phyloP scores from a whole-genome alignment of 1,140 invertebrate species.

The Hyphantria cunea region DNA sequence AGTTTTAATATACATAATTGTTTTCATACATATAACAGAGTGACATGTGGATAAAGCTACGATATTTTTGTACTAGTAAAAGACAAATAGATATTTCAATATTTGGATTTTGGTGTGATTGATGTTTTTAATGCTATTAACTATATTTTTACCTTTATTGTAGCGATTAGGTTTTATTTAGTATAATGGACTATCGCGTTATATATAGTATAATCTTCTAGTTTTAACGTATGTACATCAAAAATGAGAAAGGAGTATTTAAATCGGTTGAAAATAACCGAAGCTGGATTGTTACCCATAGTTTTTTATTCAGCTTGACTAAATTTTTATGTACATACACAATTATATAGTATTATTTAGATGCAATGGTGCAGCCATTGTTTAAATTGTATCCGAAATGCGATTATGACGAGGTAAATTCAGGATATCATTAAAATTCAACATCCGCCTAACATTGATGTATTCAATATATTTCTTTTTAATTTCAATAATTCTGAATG shows the following conservation, averaged over 20 bases:
- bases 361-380: slow-evolving; percentile 17
- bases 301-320: slow-evolving; percentile 30
- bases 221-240: slow-evolving; percentile 54
- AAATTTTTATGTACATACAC: slow-evolving; percentile 30
- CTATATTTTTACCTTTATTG: slow-evolving; percentile 43
- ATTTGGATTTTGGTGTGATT: slow-evolving; percentile 36
- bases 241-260: slow-evolving; percentile 46
- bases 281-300: slow-evolving; percentile 62
- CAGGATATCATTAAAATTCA: slow-evolving; percentile 32
- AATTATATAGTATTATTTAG: slow-evolving; percentile 29
- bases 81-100: slow-evolving; percentile 52
- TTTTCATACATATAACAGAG: slow-evolving; percentile 28
- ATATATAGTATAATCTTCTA: slow-evolving; percentile 56
- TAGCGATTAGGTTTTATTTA: slow-evolving; percentile 42
- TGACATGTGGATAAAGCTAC: slow-evolving; percentile 46
- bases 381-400: slow-evolving; percentile 17
- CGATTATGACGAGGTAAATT: slow-evolving; percentile 13
- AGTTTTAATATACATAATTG: slow-evolving; percentile 6
- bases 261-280: slow-evolving; percentile 41
- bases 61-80: slow-evolving; percentile 77
- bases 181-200: slow-evolving; percentile 35
- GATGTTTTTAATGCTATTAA: slow-evolving; percentile 22
- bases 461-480: slow-evolving; percentile 50
- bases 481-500: slow-evolving; percentile 33
- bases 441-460: slow-evolving; percentile 62